phyloP scores from a whole-genome alignment of 2,113 vertebrate genomes.

The Osmerus eperlanus region DNA sequence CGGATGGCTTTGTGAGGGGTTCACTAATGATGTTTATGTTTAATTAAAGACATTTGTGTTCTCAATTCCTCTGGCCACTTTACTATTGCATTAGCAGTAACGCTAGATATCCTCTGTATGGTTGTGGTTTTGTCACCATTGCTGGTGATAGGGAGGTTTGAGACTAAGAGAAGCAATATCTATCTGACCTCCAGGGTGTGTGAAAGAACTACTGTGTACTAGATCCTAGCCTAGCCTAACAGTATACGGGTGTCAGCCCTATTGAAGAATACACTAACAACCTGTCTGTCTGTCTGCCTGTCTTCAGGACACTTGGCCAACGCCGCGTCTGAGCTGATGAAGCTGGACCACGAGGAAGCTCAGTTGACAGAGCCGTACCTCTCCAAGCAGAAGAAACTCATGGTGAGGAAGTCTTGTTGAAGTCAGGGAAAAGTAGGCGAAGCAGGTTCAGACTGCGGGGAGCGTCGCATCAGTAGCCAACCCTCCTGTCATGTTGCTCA shows the following conservation, averaged over 20 bases:
- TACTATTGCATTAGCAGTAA: neutral
- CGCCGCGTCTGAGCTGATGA: constrained; percentile 91
- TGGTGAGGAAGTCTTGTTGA: constrained; percentile 73
- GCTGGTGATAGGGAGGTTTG: neutral
- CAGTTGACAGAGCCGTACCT: constrained; percentile 96
- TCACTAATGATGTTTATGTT: constrained; percentile 19
- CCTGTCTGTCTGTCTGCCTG: neutral
- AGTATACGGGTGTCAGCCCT: too few relatives aligned
- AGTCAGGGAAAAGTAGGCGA: too few relatives aligned
- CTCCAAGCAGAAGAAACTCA: constrained; percentile 99
- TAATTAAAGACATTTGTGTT: constrained; percentile 11
- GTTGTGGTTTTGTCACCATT: neutral
- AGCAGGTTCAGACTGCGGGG: too few relatives aligned
- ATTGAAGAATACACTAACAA: neutral
- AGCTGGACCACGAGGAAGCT: constrained; percentile 92
- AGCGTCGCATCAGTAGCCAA: too few relatives aligned
- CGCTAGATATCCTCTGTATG: neutral
- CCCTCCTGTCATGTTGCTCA: too few relatives aligned
- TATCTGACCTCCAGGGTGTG: too few relatives aligned
- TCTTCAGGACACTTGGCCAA: constrained; percentile 89
- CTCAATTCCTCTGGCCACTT: constrained; percentile 9
- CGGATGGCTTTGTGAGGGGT: constrained; percentile 10
- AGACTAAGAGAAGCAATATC: too few relatives aligned
- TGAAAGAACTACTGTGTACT: neutral
- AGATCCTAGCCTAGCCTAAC: too few relatives aligned